These are phyloP conservation scores for Drosophila fungiperda DNA, from an alignment of 2,888 invertebrate genomes.

Conservation along the genomic window DNA sequence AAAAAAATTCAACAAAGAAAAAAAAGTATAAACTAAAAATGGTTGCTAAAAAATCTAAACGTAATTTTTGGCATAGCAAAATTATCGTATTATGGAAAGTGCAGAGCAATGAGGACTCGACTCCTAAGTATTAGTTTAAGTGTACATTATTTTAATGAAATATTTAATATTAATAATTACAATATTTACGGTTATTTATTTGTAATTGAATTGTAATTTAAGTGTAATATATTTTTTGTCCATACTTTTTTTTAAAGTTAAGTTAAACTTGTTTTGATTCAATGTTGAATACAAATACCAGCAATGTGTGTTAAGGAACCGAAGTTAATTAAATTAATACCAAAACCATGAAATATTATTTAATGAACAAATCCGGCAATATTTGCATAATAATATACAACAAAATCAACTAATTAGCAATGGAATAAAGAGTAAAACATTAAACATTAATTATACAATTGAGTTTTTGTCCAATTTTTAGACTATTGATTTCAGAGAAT, in stretches of 20 bases:
- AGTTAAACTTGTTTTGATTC: conserved; percentile 54
- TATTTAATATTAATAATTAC: conserved; percentile 34
- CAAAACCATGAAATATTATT: conserved; percentile 43
- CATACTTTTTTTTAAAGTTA: conserved; percentile 31
- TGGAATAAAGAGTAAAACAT: conserved; percentile 59
- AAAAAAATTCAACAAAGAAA: conserved; percentile 2
- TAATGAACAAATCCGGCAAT: conserved; percentile 62
- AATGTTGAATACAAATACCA: conserved; percentile 50
- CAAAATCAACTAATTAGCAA: conserved; percentile 53
- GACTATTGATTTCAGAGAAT: not conserved
- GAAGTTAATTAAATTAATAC: conserved; percentile 47
- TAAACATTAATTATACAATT: conserved; percentile 30
- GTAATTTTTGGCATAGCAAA: conserved; percentile 48
- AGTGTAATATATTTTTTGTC: conserved; percentile 62
- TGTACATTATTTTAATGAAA: conserved; percentile 48
- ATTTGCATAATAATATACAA: conserved; percentile 69
- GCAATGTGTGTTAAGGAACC: conserved; percentile 51
- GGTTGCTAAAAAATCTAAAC: conserved; percentile 27
- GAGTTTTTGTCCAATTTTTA: not conserved
- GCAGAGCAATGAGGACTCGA: conserved; percentile 63
- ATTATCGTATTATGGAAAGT: conserved; percentile 33
- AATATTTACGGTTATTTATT: conserved; percentile 73
- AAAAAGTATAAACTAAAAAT: conserved; percentile 8
- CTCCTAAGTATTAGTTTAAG: conserved; percentile 62
- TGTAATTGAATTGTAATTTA: conserved; percentile 68